Base-by-base conservation (phyloP, 2,797 vertebrate species). In the Novumbra hubbsi region DNA sequence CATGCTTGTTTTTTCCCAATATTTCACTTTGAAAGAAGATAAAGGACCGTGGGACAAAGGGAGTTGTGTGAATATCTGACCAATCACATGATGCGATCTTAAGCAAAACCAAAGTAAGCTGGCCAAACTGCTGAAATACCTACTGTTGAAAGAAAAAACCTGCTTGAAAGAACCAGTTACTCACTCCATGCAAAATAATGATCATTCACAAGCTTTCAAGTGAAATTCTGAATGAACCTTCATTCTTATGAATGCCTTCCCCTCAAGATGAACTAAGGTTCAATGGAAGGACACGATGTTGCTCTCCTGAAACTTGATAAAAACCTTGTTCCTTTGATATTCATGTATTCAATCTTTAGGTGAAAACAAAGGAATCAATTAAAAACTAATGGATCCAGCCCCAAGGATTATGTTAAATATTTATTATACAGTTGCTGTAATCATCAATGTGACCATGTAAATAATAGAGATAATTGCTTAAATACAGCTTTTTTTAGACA, bases 261-360 rank as follows among this genome's bases (percentile, higher is more conserved):
- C 49, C 70, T 11, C 34, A 45, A 24, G 66, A 68, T 30, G 55
- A 81, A 30, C 38, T 68, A 65, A 15, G 66, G 49, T 52, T n/a
- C 74, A 78, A 71, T 27, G 5, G 27, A 28, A 24, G 45, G 32
- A 24, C 70, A 75, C 41, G 52, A 48, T 28, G 30, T 12, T 73
- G 34, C 48, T 52, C 60, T 71, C 17, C 76, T 48, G 80, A 41
- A 68, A 74, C 71, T 72, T 70, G 87, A 83, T 83, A 80, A 84
- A 41, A 73, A 0, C 38, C 76, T 73, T 79, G 76, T 84, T 76
- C 21, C 74, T 86, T 82, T 77, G 85, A 88, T 84, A 73, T 66
- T 68, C 73, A 55, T 64, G 49, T 45, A 71, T 27, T 52, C 49
- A 57, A 55, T 60, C 79, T 82, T 81, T 79, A 72, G 19, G 74